These are phyloP conservation scores for Apodemia mormo DNA, from an alignment of 2,888 invertebrate genomes.

Conservation along the genomic window DNA sequence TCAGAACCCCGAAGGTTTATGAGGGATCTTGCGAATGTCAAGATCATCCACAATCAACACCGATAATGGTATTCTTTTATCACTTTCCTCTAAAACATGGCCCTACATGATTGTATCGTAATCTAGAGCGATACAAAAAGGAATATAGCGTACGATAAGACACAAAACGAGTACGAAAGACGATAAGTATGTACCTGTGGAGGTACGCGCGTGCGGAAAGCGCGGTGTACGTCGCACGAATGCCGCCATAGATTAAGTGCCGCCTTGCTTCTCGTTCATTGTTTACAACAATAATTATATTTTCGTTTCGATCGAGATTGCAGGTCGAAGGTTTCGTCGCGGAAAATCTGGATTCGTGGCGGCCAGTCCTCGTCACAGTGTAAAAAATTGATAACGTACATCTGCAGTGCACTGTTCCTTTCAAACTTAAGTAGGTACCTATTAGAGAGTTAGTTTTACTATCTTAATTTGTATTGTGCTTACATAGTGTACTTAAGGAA, in stretches of 20 bases:
- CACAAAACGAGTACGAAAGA: constrained; percentile 55
- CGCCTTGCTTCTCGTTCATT: constrained; percentile 63
- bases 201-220: constrained; percentile 59
- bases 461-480: neutral
- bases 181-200: constrained; percentile 42
- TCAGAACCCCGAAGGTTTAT: constrained; percentile 42
- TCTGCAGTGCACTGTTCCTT: neutral
- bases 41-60: constrained; percentile 48
- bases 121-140: constrained; percentile 29
- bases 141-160: constrained; percentile 54
- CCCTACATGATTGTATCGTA: constrained; percentile 31
- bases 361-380: constrained; percentile 48
- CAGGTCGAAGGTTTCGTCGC: constrained; percentile 68
- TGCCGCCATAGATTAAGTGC: constrained; percentile 51
- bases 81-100: constrained; percentile 33
- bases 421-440: neutral
- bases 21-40: constrained; percentile 52
- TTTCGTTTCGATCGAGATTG: constrained; percentile 75
- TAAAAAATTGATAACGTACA: neutral
- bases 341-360: constrained; percentile 63
- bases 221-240: constrained; percentile 72
- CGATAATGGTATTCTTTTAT: constrained; percentile 31
- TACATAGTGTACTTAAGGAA: neutral
- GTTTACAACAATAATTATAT: constrained; percentile 78
- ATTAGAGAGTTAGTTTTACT: neutral